These are phyloP conservation scores for Octopus sinensis DNA, from an alignment of 1,140 invertebrate species.

Conservation along the genomic window DNA sequence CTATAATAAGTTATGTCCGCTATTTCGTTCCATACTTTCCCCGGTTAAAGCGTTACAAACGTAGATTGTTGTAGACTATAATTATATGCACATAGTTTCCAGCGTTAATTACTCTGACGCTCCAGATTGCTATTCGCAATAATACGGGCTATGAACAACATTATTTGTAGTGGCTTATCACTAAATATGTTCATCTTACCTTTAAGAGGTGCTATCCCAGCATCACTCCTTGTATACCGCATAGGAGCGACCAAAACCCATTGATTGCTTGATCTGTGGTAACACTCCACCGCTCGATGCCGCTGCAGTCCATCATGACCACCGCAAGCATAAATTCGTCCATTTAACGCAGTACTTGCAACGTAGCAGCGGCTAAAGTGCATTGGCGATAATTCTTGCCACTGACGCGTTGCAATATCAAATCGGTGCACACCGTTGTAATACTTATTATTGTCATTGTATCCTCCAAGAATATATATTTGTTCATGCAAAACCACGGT, in stretches of 20 bases:
- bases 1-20: too few relatives aligned
- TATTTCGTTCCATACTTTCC: too few relatives aligned
- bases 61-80: too few relatives aligned
- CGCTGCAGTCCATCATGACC: slow-evolving; percentile 59
- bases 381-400: slow-evolving; percentile 49
- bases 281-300: slow-evolving; percentile 60
- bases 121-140: too few relatives aligned
- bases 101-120: too few relatives aligned
- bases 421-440: slow-evolving; percentile 48
- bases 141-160: too few relatives aligned
- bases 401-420: slow-evolving; percentile 38
- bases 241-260: slow-evolving; percentile 58
- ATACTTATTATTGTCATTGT: slow-evolving; percentile 54
- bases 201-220: slow-evolving; percentile 65
- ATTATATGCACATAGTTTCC: too few relatives aligned
- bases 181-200: slow-evolving; percentile 42
- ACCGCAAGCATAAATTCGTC: slow-evolving; percentile 77
- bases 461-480: slow-evolving; percentile 71
- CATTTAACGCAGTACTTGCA: slow-evolving; percentile 67
- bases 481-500: slow-evolving; percentile 66
- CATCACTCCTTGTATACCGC: slow-evolving; percentile 70
- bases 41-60: too few relatives aligned
- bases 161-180: too few relatives aligned
- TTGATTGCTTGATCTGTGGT: slow-evolving; percentile 54
- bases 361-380: slow-evolving; percentile 59